These are phyloP conservation scores for Diorhabda elongata DNA, from an alignment of 1,140 invertebrate genomes.

Conservation along the genomic window DNA sequence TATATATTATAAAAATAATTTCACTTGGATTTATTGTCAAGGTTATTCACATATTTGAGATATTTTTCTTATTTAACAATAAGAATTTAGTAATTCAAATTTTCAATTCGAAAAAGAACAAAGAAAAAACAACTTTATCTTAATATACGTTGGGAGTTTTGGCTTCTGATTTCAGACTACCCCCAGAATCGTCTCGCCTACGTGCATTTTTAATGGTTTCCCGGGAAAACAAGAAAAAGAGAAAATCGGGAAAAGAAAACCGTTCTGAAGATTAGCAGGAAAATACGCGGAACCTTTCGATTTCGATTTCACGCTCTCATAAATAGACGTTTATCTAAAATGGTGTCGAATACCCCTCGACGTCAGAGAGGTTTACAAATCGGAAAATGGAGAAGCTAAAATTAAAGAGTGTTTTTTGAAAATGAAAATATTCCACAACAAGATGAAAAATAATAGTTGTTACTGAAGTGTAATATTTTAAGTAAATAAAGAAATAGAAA, in stretches of 20 bases:
- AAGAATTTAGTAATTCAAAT: too few relatives aligned
- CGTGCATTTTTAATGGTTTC: neutral
- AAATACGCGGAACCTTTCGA: slow-evolving; percentile 1
- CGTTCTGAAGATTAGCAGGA: slow-evolving; percentile 1
- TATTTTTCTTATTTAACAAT: too few relatives aligned
- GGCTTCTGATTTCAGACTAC: neutral
- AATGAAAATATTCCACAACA: too few relatives aligned
- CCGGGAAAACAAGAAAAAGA: slow-evolving; percentile 1
- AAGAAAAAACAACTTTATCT: neutral
- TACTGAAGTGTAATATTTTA: too few relatives aligned
- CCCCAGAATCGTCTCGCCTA: neutral
- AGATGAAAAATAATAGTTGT: too few relatives aligned
- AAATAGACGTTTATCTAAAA: slow-evolving; percentile 3
- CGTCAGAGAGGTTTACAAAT: neutral
- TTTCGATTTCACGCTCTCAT: slow-evolving; percentile 2
- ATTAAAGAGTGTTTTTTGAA: neutral
- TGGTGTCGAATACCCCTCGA: neutral
- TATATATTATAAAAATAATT: too few relatives aligned
- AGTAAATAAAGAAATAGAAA: too few relatives aligned
- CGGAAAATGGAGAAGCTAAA: neutral
- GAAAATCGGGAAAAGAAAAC: slow-evolving; percentile 2
- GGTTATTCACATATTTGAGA: too few relatives aligned
- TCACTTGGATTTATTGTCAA: too few relatives aligned
- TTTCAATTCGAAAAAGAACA: neutral
- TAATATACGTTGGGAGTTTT: neutral